Percentiles rank a stretch among this genome's conserved stretches.
Conservation (phyloP, 1,140 invertebrate genomes). For the Listronotus oregonensis region DNA sequence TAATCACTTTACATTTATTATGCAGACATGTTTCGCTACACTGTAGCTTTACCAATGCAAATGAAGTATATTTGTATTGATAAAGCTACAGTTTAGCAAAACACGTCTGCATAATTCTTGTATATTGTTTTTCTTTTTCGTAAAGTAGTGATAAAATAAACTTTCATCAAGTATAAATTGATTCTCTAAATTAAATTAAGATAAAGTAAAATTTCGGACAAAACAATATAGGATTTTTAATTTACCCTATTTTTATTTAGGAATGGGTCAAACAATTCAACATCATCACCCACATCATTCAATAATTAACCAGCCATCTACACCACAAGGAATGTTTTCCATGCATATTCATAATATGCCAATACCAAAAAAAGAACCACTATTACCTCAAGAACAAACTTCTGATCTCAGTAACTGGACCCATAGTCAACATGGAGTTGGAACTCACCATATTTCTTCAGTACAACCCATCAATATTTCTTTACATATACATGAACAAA, state of each 20-base stretch:
- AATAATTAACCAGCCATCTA: slow-evolving; percentile 7
- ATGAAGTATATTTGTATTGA: too few relatives aligned
- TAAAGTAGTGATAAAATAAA: too few relatives aligned
- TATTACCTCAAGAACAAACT: slow-evolving; percentile 21
- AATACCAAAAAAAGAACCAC: slow-evolving; percentile 25
- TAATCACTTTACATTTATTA: too few relatives aligned
- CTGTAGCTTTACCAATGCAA: too few relatives aligned
- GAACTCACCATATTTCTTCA: slow-evolving; percentile 15
- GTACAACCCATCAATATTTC: slow-evolving; percentile 8
- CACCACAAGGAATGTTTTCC: slow-evolving; percentile 4
- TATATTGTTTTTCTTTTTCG: too few relatives aligned
- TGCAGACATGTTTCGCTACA: too few relatives aligned
- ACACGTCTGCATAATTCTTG: too few relatives aligned
- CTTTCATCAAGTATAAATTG: too few relatives aligned
- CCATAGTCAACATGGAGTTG: slow-evolving; percentile 9
- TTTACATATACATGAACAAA: slow-evolving; percentile 4
- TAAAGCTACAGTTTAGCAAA: too few relatives aligned
- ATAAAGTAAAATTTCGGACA: too few relatives aligned
- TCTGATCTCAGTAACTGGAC: slow-evolving; percentile 20
- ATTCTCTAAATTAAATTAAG: too few relatives aligned
- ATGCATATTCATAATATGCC: slow-evolving; percentile 17
- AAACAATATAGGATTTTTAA: too few relatives aligned
- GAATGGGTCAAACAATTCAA: slow-evolving; percentile 21
- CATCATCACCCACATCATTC: slow-evolving; percentile 24
- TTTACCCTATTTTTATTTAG: background rate